Evolutionary conservation across 2,113 vertebrate genomes (phyloP).

Genomic region (Pteruthius melanotis): DNA sequence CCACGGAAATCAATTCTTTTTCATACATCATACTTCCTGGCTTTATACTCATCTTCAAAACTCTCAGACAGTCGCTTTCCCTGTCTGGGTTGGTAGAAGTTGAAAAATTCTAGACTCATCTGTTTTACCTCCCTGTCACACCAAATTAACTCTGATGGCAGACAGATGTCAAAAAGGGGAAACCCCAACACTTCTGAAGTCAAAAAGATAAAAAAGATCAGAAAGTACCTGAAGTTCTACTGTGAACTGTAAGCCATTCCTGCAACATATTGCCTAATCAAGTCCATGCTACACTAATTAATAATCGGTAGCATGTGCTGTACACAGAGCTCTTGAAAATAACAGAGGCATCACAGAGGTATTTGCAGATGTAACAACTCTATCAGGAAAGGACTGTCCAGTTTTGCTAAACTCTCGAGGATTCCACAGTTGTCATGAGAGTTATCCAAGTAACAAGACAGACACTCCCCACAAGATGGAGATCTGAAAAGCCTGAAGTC

Average conservation of each 20-base stretch:
- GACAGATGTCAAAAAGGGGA: background rate
- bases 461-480: background rate
- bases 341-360: background rate
- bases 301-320: background rate
- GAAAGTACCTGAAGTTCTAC: background rate
- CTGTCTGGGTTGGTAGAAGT: background rate
- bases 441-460: background rate
- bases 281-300: background rate
- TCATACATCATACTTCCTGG: background rate
- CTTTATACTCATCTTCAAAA: background rate
- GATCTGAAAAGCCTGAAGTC: background rate
- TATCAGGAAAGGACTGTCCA: background rate
- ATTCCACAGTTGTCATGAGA: background rate
- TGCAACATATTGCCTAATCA: accelerated
- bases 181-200: background rate
- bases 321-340: background rate
- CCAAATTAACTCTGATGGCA: background rate
- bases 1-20: background rate
- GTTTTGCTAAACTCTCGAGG: background rate
- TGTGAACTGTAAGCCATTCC: background rate
- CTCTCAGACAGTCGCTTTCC: background rate
- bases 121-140: background rate
- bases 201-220: background rate
- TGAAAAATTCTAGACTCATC: background rate
- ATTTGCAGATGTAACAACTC: background rate